Base-by-base conservation (phyloP, 2,113 vertebrate species). In the Sorex araneus region DNA sequence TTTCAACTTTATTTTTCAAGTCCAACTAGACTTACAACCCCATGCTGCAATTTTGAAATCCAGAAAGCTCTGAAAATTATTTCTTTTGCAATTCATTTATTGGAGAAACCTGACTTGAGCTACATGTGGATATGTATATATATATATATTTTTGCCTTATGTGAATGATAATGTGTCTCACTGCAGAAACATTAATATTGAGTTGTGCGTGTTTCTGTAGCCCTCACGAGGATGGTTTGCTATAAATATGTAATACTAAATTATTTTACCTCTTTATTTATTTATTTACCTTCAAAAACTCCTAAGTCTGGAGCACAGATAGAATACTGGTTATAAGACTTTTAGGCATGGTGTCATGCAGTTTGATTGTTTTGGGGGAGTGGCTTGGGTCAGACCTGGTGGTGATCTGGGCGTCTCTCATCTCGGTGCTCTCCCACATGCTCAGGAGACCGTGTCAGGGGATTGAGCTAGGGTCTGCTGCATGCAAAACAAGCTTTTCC, bases 111-210 rank as follows among this genome's bases (percentile, higher is more conserved):
- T 85, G 54, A 70, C 40, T 4, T 12, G 16, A 88, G 77, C 8
- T 57, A 66, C 34, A 27, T 19, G 45, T 57, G 19, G 16, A 16
- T 77, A 60, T 73, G 9, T 45, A 21, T 78, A 40, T 32, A 80
- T 75, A 84, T 90, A 70, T 83, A 84, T 71, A 6, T 89, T 82
- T 8, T 36, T 6, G 27, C 23, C 16, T 84, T 77, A 69, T 28
- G 54, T 19, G n/a, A 83, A 57, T 79, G 21, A 64, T 78, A n/a
- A 10, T 63, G 9, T 43, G 4, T 64, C 12, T 89, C 60, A 74
- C 28, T 84, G 13, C n/a, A 30, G 50, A 86, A 63, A 83, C 79
- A 76, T 34, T 83, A 30, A n/a, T 77, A 77, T 71, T 91, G 87
- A 64, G 57, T 36, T 32, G 32, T 13, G 32, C 19, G 6, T 6